Evolutionary conservation across 2,797 vertebrate species (phyloP), one percentile per base, ranked within the genome.

Genomic region (Ctenochaetus hawaiiensis): DNA sequence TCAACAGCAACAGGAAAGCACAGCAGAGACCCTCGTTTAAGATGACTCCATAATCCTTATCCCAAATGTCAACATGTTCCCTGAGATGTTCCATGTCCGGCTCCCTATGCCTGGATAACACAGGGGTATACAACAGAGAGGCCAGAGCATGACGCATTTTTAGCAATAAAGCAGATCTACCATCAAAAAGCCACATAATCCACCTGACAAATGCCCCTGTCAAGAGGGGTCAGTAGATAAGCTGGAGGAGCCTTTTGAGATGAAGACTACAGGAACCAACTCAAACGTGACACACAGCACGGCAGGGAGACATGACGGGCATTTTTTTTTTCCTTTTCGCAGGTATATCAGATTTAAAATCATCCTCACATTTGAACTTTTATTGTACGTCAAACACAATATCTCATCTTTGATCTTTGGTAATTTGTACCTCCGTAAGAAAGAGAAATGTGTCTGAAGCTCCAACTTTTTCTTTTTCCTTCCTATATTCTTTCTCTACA

Each of bases 1-100:
- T 92, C 90, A 92, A 92, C 89, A 91, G 78, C 11, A 67, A 90
- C 90, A 85, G 80, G 81, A 85, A 91, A 78, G 84, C 80, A 84
- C 87, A 86, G 87, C 77, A 80, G 88, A 89, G 67, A 77, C 83
- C 74, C 88, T 91, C 84, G 79, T 92, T 91, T 82, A 87, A 87
- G 89, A 92, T 82, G 78, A 81, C 78, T 88, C 85, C 82, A 79
- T 92, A 93, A 95, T 93, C 92, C 88, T 92, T 83, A 93, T 91
- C 88, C 82, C 72, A 92, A 94, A 95, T 92, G 92, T 94, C 94
- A 94, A 94, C 93, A 93, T 85, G 87, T 86, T 89, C 84, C 81
- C 77, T 1, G 70, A 89, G 84, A 88, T 72, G 51, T 76, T 77
- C 82, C 80, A 52, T 74, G 84, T 91, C 73, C 53, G 60, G 66